These are phyloP conservation scores for Neoscelio sp. DNA, from an alignment of 2,888 invertebrate species.

Conservation along the genomic window DNA sequence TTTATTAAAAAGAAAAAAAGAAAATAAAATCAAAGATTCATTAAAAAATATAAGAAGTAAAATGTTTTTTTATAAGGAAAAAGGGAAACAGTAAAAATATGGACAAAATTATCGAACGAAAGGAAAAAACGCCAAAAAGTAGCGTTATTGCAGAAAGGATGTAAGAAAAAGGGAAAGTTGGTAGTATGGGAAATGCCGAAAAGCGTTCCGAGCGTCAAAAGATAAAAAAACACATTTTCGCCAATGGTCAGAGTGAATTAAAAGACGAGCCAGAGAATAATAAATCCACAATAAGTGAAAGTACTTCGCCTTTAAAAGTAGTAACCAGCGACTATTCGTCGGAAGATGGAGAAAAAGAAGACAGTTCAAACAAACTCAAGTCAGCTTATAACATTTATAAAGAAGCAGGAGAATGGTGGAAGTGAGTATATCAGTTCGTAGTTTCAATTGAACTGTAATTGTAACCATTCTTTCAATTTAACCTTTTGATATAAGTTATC, in stretches of 20 bases:
- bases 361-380: constrained; percentile 84
- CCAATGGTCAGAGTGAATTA: constrained; percentile 78
- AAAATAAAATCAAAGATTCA: too few relatives aligned
- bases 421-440: constrained; percentile 89
- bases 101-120: constrained; percentile 75
- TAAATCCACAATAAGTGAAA: constrained; percentile 83
- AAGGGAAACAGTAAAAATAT: constrained; percentile 74
- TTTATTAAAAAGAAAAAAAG: not conserved
- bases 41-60: too few relatives aligned
- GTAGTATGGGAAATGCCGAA: constrained; percentile 72
- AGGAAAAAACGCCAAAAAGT: constrained; percentile 69
- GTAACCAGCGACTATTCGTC: constrained; percentile 87
- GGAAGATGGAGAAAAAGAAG: constrained; percentile 85
- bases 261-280: constrained; percentile 70
- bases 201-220: constrained; percentile 79
- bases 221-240: constrained; percentile 76
- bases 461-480: not conserved
- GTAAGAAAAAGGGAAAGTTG: constrained; percentile 69
- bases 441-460: too few relatives aligned
- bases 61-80: constrained; percentile 60
- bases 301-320: constrained; percentile 70
- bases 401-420: constrained; percentile 93
- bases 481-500: not conserved
- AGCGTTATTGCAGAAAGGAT: constrained; percentile 60
- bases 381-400: constrained; percentile 90